A percentile compares a stretch with the other conserved stretches of the same genome.
These are phyloP conservation scores for Poecilia gillii DNA, from an alignment of 2,797 vertebrate genomes.

Conservation along the genomic window DNA sequence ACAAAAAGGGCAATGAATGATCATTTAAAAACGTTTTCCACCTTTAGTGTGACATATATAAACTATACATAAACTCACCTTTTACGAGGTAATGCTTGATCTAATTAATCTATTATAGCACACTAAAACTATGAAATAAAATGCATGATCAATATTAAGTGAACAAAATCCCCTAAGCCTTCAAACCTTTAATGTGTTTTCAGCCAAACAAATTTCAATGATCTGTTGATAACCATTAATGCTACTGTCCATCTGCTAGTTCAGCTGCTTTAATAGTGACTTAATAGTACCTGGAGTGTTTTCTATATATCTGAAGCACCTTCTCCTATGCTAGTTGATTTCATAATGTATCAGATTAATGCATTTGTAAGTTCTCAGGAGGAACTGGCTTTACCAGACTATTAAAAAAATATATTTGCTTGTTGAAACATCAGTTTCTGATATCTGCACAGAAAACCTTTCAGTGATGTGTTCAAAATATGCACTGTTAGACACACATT, in stretches of 20 bases:
- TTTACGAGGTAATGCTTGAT: neutral
- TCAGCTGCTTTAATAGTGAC: neutral
- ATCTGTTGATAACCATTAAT: neutral
- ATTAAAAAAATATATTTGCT: too few relatives aligned
- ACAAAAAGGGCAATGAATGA: neutral
- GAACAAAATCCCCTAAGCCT: neutral
- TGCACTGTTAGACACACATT: constrained; percentile 7
- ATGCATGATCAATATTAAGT: neutral
- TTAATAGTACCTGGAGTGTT: neutral
- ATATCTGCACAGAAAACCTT: neutral
- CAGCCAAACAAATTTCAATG: neutral
- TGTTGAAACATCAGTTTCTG: neutral
- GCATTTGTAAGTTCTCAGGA: neutral
- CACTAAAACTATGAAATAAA: neutral
- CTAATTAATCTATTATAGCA: neutral
- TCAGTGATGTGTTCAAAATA: neutral
- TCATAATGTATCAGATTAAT: too few relatives aligned
- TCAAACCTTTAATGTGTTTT: neutral
- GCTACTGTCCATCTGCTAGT: neutral
- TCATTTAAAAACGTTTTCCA: neutral
- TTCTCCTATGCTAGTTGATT: neutral
- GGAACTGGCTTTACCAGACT: neutral
- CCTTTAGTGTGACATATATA: neutral
- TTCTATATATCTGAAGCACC: neutral
- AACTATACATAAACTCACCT: neutral